Percentiles rank a stretch among this genome's conserved stretches.
phyloP scores from a whole-genome alignment of 2,113 vertebrate genomes.

The Speoplatyrhinus poulsoni region DNA sequence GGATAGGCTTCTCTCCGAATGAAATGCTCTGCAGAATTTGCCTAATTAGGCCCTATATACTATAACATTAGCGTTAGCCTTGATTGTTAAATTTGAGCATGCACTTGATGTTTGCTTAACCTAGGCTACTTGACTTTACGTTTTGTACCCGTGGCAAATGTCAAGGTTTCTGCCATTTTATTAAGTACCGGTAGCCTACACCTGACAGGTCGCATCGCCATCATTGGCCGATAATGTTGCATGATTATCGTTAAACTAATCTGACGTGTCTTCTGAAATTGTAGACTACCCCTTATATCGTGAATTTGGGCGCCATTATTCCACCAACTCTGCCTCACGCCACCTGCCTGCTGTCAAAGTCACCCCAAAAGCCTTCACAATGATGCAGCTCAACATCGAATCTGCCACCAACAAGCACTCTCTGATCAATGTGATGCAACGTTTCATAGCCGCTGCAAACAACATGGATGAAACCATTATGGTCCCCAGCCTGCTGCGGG shows the following conservation, averaged over 20 bases:
- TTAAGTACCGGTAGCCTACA: background rate
- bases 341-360: slow-evolving; percentile 17
- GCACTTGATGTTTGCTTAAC: no score
- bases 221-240: background rate
- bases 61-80: no score
- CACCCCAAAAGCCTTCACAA: slow-evolving; percentile 51
- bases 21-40: no score
- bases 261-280: background rate
- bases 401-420: slow-evolving; percentile 77
- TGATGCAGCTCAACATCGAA: slow-evolving; percentile 79
- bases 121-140: no score
- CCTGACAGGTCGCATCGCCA: background rate
- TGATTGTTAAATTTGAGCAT: no score
- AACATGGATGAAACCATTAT: slow-evolving; percentile 85
- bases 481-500: slow-evolving; percentile 79
- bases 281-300: background rate
- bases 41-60: no score
- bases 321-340: slow-evolving; percentile 26
- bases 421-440: slow-evolving; percentile 80
- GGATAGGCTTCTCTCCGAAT: no score
- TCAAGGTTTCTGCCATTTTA: no score
- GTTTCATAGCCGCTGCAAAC: slow-evolving; percentile 81
- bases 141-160: no score
- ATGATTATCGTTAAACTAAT: background rate
- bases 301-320: slow-evolving; percentile 31